Evolutionary conservation across 2,888 invertebrate genomes (phyloP), one percentile per base, ranked within the genome.

Genomic region (Cataglyphis livida): DNA sequence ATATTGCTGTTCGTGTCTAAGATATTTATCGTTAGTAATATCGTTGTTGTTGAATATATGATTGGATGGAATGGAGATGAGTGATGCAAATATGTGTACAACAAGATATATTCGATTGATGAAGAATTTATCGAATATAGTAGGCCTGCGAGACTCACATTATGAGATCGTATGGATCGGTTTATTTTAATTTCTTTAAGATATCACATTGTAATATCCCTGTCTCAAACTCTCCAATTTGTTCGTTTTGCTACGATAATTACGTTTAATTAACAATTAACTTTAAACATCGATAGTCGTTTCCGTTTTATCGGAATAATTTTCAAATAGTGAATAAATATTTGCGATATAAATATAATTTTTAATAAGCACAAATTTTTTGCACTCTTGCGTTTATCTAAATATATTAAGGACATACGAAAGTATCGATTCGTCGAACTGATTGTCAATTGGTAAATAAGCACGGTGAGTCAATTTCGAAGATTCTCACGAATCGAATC

Each of bases 1-100:
- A 78, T 87, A 85, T 88, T 74, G 89, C 85, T 86, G 85, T 91
- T 87, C 78, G 83, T 88, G 85, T 91, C 85, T 87, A 89, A 86
- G 68, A 84, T 89, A 89, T 87, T 87, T 87, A 87, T 88, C 82
- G 71, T 85, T 82, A 44, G 83, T 85, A 85, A 73, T 83, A 84
- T 88, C 76, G 85, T 85, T 88, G 86, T 88, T 86, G 84, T 57
- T 57, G 28, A 88, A 81, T 76, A 84, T 88, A 70, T 83, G 84
- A 85, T 65, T 85, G 64, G 4, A 87, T 78, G 28, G 66, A 41
- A 32, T 41, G 32, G 15, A 28, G 25, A 25, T 12, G 35, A 54
- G n/a, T 38, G 61, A 62, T 44, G 51, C 51, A 65, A 65, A 32
- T 61, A 44, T 75, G 35, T 15, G 38, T 41, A 57, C 65, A 57